Evolutionary conservation across 1,140 invertebrate genomes (phyloP), one percentile per base, ranked within the genome.

Genomic region (Danaus plexippus): DNA sequence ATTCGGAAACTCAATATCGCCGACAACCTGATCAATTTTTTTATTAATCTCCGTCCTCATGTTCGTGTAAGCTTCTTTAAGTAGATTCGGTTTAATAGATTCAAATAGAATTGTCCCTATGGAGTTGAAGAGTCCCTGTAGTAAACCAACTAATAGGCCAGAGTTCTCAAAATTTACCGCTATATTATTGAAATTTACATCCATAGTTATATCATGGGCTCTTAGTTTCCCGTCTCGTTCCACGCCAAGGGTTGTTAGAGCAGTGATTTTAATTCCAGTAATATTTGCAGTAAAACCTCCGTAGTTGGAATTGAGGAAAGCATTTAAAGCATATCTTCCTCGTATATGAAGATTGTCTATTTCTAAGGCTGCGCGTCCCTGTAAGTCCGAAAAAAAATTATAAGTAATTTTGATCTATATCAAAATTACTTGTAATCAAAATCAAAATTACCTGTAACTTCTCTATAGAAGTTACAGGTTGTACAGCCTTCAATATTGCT

Each of bases 81-180:
- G 79, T 63, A 96, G 91, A 52, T 93, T 93, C 0, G 94, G 94
- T 72, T 96, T 96, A 55, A 96, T 93, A n/a, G 92, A 92, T 66
- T 96, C 94, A 66, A 96, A 96, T 0, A 96, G 87, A 44, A 94
- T 91, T 11, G 89, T 90, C 0, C 94, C 94, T 0, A 95, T 88
- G 0, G 94, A 93, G 75, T 95, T 95, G 9, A 95, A 89, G 18
- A 95, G 83, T 1, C 92, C 89, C 85, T 95, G 94, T 55, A 95
- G 91, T 53, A 95, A 87, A 11, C 88, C 86, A 0, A 92, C 92
- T 32, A 94, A 80, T 47, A 94, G 90, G 4, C 94, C 94, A 0
- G 95, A 85, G 74, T 95, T 94, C 71, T 94, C 89, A 64, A 96
- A 95, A 67, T 95, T 91, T 84, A 96, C 90, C 10, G 90, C 84